A percentile compares a stretch with the other conserved stretches of the same genome.
phyloP scores from a whole-genome alignment of 2,888 invertebrate species.

The Hermaeophaga mercurialis region DNA sequence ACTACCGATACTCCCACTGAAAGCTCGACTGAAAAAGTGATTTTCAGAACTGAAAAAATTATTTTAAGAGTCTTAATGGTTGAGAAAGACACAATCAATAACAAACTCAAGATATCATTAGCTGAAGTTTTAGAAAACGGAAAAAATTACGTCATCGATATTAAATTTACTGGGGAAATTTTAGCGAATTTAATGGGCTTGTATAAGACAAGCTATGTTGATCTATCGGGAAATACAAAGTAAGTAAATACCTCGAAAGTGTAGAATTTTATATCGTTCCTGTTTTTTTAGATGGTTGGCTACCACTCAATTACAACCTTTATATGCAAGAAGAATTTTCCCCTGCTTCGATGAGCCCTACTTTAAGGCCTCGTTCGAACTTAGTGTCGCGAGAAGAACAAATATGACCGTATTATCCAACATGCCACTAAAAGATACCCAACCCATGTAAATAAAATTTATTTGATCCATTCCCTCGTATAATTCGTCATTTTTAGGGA shows the following conservation, averaged over 20 bases:
- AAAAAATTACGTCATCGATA: conserved; percentile 62
- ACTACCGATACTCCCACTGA: conserved; percentile 19
- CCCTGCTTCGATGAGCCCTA: conserved; percentile 81
- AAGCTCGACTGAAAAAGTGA: conserved; percentile 28
- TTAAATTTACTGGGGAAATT: conserved; percentile 63
- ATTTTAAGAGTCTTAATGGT: conserved; percentile 46
- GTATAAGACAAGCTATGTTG: conserved; percentile 68
- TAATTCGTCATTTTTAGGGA: conserved; percentile 46
- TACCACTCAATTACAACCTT: conserved; percentile 70
- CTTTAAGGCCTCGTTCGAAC: conserved; percentile 75
- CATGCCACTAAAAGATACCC: conserved; percentile 66
- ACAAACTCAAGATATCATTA: conserved; percentile 53
- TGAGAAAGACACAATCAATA: conserved; percentile 53
- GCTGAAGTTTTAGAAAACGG: conserved; percentile 57
- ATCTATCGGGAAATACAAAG: conserved; percentile 59
- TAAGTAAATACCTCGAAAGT: no score
- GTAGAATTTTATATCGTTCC: background rate
- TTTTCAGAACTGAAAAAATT: conserved; percentile 32
- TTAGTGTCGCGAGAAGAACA: conserved; percentile 70
- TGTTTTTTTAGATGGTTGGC: conserved; percentile 61
- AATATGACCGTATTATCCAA: conserved; percentile 72
- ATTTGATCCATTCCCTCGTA: no score
- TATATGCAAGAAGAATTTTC: conserved; percentile 69
- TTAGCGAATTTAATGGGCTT: conserved; percentile 70
- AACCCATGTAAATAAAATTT: conserved; percentile 62